Percentiles rank a stretch among this genome's conserved stretches.
These are phyloP conservation scores for Delphinapterus leucas DNA, from an alignment of 2,113 vertebrate species.

Conservation along the genomic window DNA sequence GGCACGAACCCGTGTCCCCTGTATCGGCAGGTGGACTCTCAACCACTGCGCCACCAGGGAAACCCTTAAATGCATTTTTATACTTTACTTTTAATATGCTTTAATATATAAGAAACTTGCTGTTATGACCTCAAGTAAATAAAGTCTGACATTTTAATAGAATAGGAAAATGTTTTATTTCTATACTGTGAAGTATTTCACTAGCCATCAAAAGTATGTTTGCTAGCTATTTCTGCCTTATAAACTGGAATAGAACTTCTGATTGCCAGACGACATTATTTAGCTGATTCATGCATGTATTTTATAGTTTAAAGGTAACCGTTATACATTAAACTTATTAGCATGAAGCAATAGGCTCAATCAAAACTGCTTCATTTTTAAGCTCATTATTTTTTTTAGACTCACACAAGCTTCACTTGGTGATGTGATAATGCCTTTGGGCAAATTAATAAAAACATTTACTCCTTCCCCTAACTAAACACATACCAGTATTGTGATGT, in stretches of 20 bases:
- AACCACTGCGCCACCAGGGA: too few relatives aligned
- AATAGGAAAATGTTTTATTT: constrained; percentile 77
- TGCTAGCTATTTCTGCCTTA: constrained; percentile 64
- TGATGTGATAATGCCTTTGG: background rate
- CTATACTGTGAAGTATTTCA: constrained; percentile 59
- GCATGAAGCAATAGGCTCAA: constrained; percentile 78
- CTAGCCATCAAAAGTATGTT: constrained; percentile 46
- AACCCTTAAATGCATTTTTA: constrained; percentile 55
- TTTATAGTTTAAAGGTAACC: constrained; percentile 89
- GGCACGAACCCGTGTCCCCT: too few relatives aligned
- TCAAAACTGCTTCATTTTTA: constrained; percentile 62
- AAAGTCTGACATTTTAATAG: constrained; percentile 77
- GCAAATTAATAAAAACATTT: background rate
- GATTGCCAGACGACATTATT: constrained; percentile 75
- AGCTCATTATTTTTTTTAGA: background rate
- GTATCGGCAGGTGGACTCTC: too few relatives aligned
- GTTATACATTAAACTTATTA: constrained; percentile 89
- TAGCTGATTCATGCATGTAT: constrained; percentile 81
- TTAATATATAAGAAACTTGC: background rate
- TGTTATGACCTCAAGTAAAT: constrained; percentile 66
- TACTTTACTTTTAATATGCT: constrained; percentile 42
- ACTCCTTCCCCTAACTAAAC: background rate
- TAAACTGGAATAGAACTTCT: constrained; percentile 51
- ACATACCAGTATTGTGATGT: background rate
- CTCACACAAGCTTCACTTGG: background rate